Percentiles rank a stretch among this genome's conserved stretches.
phyloP scores from a whole-genome alignment of 2,888 invertebrate genomes.

The Fissipunctia ypsillon region DNA sequence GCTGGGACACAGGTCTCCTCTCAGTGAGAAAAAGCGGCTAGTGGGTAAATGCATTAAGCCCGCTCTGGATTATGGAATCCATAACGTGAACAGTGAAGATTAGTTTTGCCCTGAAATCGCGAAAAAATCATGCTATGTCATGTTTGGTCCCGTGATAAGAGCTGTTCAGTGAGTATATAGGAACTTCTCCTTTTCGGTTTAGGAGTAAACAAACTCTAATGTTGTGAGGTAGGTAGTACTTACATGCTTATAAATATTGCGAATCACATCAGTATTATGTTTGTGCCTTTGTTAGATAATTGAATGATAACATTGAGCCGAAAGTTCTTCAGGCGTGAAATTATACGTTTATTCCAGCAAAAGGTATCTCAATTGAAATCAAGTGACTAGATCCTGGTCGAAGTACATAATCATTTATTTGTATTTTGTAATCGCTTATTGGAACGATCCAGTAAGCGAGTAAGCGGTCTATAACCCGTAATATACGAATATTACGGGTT shows the following conservation, averaged over 20 bases:
- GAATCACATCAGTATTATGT: conserved; percentile 1
- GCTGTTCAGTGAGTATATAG: not conserved
- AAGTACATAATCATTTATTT: conserved; percentile 20
- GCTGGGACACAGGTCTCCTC: not conserved
- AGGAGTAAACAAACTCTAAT: not conserved
- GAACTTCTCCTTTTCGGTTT: not conserved
- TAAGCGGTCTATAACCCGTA: too few species aligned
- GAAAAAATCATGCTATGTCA: not conserved
- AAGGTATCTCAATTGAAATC: conserved; percentile 22
- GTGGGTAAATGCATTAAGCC: not conserved
- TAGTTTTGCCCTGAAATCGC: not conserved
- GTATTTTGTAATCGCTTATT: conserved; percentile 9
- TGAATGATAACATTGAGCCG: conserved; percentile 5
- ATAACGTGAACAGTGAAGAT: not conserved
- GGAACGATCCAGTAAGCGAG: too few species aligned
- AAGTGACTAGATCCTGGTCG: not conserved
- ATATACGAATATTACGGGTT: not conserved
- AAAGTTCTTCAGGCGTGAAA: conserved; percentile 26
- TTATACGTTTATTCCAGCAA: conserved; percentile 37
- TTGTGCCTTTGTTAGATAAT: conserved; percentile 21
- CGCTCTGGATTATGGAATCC: too few species aligned
- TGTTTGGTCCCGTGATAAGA: not conserved
- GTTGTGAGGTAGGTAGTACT: not conserved
- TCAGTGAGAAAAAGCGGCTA: not conserved
- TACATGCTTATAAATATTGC: not conserved